Evolutionary conservation across 2,888 invertebrate species (phyloP).

Genomic region (Bedellia somnulentella): DNA sequence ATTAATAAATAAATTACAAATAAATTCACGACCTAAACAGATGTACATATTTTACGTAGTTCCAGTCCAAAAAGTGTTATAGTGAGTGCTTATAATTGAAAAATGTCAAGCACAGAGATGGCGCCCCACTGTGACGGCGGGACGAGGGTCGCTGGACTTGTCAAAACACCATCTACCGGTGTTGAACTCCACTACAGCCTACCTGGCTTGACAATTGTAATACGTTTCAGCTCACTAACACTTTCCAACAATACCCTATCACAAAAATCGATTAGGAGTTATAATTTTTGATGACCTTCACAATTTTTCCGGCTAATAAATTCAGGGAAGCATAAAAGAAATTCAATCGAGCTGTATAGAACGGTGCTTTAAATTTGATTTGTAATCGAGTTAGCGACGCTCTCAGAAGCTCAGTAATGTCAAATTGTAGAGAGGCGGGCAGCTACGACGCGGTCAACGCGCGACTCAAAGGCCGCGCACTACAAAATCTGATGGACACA

Average conservation of each 20-base stretch:
- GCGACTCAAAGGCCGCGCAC: slow-evolving; percentile 5
- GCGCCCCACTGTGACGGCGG: slow-evolving; percentile 38
- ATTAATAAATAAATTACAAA: too few species aligned
- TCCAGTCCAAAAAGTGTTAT: too few species aligned
- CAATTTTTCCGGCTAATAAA: slow-evolving; percentile 2
- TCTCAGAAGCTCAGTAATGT: slow-evolving; percentile 29
- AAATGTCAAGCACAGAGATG: slow-evolving; percentile 40
- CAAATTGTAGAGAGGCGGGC: slow-evolving; percentile 22
- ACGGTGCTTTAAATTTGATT: slow-evolving; percentile 27
- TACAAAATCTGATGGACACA: slow-evolving; percentile 19
- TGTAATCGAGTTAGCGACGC: slow-evolving; percentile 42
- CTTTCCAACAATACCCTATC: too few species aligned
- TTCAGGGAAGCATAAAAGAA: slow-evolving; percentile 2
- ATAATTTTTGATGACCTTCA: too few species aligned
- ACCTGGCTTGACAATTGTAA: too few species aligned
- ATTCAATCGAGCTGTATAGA: slow-evolving; percentile 1
- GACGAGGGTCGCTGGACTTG: slow-evolving; percentile 38
- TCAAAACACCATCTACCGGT: slow-evolving; percentile 31
- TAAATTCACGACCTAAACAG: too few species aligned
- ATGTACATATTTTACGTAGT: too few species aligned
- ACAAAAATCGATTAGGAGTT: too few species aligned
- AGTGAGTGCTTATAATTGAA: slow-evolving; percentile 47
- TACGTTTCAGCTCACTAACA: too few species aligned
- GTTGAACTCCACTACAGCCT: too few species aligned
- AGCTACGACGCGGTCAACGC: slow-evolving; percentile 3